A percentile compares a stretch with the other conserved stretches of the same genome.
These are phyloP conservation scores for Calephelis nemesis DNA, from an alignment of 1,140 invertebrate genomes.

Conservation along the genomic window DNA sequence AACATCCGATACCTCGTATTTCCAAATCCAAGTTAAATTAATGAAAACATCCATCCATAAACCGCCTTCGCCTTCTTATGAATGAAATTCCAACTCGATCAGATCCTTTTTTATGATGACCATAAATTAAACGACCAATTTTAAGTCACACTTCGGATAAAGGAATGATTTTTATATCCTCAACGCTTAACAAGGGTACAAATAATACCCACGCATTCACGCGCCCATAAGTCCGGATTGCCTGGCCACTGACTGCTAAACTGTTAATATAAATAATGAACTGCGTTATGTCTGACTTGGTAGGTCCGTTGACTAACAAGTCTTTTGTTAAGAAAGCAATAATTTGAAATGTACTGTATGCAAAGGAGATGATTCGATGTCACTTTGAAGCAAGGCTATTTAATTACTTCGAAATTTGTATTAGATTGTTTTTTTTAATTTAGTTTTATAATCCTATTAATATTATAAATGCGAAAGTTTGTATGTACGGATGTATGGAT, in stretches of 20 bases:
- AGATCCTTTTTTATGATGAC: constrained; percentile 77
- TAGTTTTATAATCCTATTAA: no score
- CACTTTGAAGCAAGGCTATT: background rate
- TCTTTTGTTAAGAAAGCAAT: constrained; percentile 59
- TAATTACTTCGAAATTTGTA: background rate
- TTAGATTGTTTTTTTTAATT: background rate
- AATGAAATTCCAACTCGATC: constrained; percentile 78
- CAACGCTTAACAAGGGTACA: constrained; percentile 79
- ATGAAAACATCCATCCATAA: constrained; percentile 77
- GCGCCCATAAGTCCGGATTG: constrained; percentile 71
- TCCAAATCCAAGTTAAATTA: constrained; percentile 68
- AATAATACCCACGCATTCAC: constrained; percentile 79
- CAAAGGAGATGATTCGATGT: constrained; percentile 22
- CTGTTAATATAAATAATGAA: constrained; percentile 80
- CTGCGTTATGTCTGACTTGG: constrained; percentile 66
- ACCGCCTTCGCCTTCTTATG: constrained; percentile 70
- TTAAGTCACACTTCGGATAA: constrained; percentile 75
- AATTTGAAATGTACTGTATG: constrained; percentile 41
- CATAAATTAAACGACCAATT: constrained; percentile 79
- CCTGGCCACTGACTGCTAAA: constrained; percentile 73
- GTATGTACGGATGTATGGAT: no score
- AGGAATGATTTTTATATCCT: constrained; percentile 80
- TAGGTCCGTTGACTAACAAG: constrained; percentile 70
- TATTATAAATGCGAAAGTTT: no score
- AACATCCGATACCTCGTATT: constrained; percentile 59